Base-by-base conservation (phyloP, 2,888 invertebrate species). In the Deroplatys truncata region DNA sequence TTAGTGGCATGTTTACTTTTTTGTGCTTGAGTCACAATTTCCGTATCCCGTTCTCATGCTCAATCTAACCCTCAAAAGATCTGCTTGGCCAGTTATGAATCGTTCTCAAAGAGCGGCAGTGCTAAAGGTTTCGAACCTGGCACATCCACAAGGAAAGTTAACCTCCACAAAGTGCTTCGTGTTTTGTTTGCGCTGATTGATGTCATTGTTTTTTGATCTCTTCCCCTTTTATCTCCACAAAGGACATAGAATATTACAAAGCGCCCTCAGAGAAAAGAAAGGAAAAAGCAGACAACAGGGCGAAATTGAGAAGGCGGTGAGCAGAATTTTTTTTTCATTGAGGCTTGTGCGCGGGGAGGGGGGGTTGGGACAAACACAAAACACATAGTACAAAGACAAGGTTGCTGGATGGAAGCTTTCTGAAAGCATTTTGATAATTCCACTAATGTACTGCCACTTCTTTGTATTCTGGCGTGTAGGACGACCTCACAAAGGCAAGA, bases 121-220 rank as follows among this genome's bases (percentile, higher is more conserved):
- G 56, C 7, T 72, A 72, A 72, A 72, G 56, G 56, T 20, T 20
- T 72, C 56, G 56, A 72, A 72, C 56, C 56, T 72, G 56, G 56
- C 56, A 72, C 25, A 72, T 72, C 56, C 25, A 72, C 56, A 72
- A 72, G 56, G 20, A 72, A 72, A 72, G 56, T 25, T 72, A 72
- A 72, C 56, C 56, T 72, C 56, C 4, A 88, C 56, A 72, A 72
- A 72, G 56, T 72, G 56, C 56, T 72, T 20, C 56, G 20, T 72
- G 89, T 88, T 88, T 90, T 90, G 89, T 90, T 90, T 90, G 90
- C 83, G 72, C 89, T 90, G 90, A 90, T 90, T 90, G 90, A 90
- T 90, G 90, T 88, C 90, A 90, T 90, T 90, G 90, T 90, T 90
- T 89, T 72, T 90, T 90, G 89, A 89, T 89, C 89, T 89, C 86